A percentile compares a stretch with the other conserved stretches of the same genome.
phyloP scores from a whole-genome alignment of 2,797 vertebrate species.

The Catostomus latipinnis region DNA sequence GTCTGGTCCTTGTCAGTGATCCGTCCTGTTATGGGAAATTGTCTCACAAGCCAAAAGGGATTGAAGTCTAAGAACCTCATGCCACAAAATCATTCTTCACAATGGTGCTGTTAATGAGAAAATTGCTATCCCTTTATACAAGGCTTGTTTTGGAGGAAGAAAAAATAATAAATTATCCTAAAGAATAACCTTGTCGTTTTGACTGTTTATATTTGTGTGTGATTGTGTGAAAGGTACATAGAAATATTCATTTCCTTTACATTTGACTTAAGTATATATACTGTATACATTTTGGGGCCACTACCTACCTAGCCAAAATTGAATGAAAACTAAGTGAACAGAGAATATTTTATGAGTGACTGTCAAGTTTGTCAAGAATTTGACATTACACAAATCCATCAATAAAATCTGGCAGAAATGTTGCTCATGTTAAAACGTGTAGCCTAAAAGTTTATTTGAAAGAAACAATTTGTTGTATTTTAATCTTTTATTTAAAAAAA shows the following conservation, averaged over 20 bases:
- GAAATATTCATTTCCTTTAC: background rate
- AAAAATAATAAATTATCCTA: slow-evolving; percentile 19
- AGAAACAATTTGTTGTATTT: no score
- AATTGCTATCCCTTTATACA: slow-evolving; percentile 15
- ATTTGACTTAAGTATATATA: no score
- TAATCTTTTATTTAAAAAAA: no score
- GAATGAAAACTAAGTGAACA: no score
- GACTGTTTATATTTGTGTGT: background rate
- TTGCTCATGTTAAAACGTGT: no score
- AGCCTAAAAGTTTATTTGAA: no score
- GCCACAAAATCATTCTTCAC: background rate
- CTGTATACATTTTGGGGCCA: no score
- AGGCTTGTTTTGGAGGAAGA: slow-evolving; percentile 27
- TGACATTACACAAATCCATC: no score
- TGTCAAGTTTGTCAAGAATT: no score
- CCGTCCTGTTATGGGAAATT: background rate
- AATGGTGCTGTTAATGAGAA: background rate
- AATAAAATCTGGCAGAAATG: no score
- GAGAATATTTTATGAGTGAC: no score
- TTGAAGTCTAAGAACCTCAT: background rate
- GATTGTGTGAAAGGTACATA: background rate
- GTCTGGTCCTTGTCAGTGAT: slow-evolving; percentile 2
- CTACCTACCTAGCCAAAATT: no score
- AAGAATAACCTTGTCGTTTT: background rate
- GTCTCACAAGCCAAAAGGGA: background rate